phyloP scores from a whole-genome alignment of 2,113 vertebrate genomes.

The Mugil cephalus region DNA sequence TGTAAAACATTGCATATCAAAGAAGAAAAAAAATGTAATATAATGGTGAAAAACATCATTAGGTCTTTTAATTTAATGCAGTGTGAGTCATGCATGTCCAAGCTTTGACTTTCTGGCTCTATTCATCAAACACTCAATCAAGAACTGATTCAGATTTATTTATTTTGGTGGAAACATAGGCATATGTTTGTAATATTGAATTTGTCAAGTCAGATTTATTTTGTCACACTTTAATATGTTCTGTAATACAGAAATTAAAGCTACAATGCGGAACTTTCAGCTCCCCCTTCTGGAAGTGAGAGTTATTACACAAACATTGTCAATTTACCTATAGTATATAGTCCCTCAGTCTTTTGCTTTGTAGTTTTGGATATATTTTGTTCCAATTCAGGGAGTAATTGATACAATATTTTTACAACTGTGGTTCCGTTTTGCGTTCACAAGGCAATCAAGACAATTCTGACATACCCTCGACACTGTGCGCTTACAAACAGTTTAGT shows the following conservation, averaged over 20 bases:
- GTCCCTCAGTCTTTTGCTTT: too few relatives aligned
- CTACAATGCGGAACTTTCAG: too few relatives aligned
- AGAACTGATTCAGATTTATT: not conserved
- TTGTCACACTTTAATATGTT: slow-evolving; percentile 15
- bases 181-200: slow-evolving; percentile 4
- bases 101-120: slow-evolving; percentile 2
- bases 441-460: too few relatives aligned
- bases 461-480: too few relatives aligned
- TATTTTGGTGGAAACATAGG: slow-evolving; percentile 1
- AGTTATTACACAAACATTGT: too few relatives aligned
- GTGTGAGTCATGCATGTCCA: slow-evolving; percentile 25
- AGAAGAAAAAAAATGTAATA: not conserved
- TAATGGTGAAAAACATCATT: not conserved
- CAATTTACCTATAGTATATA: too few relatives aligned
- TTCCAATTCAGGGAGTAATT: too few relatives aligned
- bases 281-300: too few relatives aligned
- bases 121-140: not conserved
- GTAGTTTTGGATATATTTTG: too few relatives aligned
- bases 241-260: not conserved
- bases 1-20: slow-evolving; percentile 21
- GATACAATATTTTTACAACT: too few relatives aligned
- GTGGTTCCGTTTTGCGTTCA: too few relatives aligned
- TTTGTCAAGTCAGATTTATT: slow-evolving; percentile 8
- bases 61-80: not conserved
- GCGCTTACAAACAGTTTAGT: too few relatives aligned